Evolutionary conservation across 2,888 invertebrate species (phyloP).

Genomic region (Cheilosia variabilis): DNA sequence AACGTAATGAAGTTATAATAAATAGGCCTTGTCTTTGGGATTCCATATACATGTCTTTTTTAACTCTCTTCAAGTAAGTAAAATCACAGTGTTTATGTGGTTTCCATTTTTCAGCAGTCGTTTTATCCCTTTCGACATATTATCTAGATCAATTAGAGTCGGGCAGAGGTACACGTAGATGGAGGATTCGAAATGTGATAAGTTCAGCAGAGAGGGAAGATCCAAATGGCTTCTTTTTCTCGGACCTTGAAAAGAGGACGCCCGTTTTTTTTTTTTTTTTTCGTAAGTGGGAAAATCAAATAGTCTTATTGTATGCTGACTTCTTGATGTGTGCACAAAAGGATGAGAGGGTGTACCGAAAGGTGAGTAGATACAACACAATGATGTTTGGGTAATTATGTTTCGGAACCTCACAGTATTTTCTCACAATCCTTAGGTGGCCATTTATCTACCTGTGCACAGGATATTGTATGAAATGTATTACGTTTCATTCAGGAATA

Average conservation of each 20-base stretch:
- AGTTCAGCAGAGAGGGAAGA: background rate
- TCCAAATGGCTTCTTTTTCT: conserved; percentile 41
- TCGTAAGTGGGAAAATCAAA: conserved; percentile 22
- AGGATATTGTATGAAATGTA: conserved; percentile 1
- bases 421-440: conserved; percentile 48
- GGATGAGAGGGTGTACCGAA: conserved; percentile 36
- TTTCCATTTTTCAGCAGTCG: background rate
- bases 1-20: background rate
- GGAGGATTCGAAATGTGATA: background rate
- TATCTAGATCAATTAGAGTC: conserved; percentile 24
- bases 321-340: conserved; percentile 52
- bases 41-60: background rate
- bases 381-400: conserved; percentile 20
- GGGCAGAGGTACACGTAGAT: background rate
- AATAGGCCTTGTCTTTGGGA: background rate
- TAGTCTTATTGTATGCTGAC: conserved; percentile 21
- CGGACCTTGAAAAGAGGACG: conserved; percentile 32
- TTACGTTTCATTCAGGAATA: conserved; percentile 15
- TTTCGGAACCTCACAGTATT: conserved; percentile 44
- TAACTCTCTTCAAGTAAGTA: conserved; percentile 4
- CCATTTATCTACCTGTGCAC: conserved; percentile 41
- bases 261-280: conserved; percentile 15
- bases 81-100: background rate
- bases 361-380: conserved; percentile 26
- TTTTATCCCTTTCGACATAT: conserved; percentile 28